Evolutionary conservation across 2,797 vertebrate genomes (phyloP).

Genomic region (Pseudochirops corinnae): DNA sequence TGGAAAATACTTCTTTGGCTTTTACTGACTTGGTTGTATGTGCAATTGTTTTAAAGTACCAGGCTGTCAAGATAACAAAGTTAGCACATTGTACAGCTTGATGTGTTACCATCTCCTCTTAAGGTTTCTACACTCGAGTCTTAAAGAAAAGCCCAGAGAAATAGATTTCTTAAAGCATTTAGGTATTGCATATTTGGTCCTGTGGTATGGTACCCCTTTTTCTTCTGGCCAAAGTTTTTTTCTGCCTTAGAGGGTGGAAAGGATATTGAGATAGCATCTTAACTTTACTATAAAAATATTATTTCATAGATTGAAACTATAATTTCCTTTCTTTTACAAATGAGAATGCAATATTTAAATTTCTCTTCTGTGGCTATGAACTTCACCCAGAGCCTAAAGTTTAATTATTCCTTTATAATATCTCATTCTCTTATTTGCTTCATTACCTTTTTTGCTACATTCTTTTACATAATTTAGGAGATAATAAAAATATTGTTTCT

Average conservation of each 20-base stretch:
- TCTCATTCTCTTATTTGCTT: conserved; percentile 66
- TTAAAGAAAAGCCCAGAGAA: conserved; percentile 43
- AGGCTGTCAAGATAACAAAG: neutral
- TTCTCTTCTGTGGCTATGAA: conserved; percentile 61
- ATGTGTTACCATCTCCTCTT: conserved; percentile 44
- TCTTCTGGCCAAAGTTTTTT: neutral
- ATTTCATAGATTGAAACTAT: conserved; percentile 50
- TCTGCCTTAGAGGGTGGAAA: conserved; percentile 21
- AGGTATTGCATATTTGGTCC: conserved; percentile 15
- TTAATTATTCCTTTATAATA: conserved; percentile 58
- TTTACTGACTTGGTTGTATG: conserved; percentile 34
- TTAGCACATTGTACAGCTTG: conserved; percentile 37
- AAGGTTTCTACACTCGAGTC: conserved; percentile 51
- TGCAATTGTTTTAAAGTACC: neutral
- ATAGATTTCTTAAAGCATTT: conserved; percentile 50
- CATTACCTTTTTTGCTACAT: conserved; percentile 62
- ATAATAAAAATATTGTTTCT: conserved; percentile 63
- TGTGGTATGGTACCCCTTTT: conserved; percentile 25
- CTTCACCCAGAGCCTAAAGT: conserved; percentile 57
- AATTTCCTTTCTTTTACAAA: conserved; percentile 64
- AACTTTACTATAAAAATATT: conserved; percentile 49
- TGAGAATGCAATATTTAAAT: conserved; percentile 56
- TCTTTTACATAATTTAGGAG: conserved; percentile 72
- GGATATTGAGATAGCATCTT: conserved; percentile 25
- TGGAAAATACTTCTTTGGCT: conserved; percentile 12